Conservation (phyloP, 1,140 invertebrate genomes). For the Elymnias hypermnestra region DNA sequence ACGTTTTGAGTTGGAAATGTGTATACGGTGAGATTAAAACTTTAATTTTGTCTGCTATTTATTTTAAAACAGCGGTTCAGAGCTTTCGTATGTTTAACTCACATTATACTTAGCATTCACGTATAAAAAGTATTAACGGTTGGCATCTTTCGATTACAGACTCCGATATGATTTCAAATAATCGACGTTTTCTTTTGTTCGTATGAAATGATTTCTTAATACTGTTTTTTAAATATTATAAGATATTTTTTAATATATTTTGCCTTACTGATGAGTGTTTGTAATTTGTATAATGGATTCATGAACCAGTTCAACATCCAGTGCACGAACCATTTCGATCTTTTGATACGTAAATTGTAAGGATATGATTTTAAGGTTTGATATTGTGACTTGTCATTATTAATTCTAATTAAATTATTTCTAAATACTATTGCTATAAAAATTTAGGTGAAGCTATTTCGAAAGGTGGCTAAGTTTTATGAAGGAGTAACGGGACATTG, state of each 20-base stretch:
- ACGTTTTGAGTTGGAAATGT: slow-evolving; percentile 7
- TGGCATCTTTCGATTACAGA: too few relatives aligned
- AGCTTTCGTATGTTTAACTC: too few relatives aligned
- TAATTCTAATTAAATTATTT: slow-evolving; percentile 42
- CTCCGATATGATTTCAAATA: too few relatives aligned
- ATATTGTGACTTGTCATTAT: slow-evolving; percentile 59
- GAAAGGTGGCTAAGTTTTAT: slow-evolving; percentile 37
- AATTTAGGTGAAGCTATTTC: slow-evolving; percentile 43
- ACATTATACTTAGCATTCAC: too few relatives aligned
- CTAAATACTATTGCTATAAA: slow-evolving; percentile 46
- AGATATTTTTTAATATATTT: too few relatives aligned
- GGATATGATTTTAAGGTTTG: slow-evolving; percentile 53
- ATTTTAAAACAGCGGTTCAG: too few relatives aligned
- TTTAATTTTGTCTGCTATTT: slow-evolving; percentile 21
- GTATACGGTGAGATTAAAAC: slow-evolving; percentile 23
- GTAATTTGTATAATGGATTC: slow-evolving; percentile 30
- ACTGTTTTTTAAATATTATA: too few relatives aligned
- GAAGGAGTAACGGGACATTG: slow-evolving; percentile 18
- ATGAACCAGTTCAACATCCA: slow-evolving; percentile 26
- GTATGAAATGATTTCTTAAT: too few relatives aligned
- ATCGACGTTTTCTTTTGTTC: too few relatives aligned
- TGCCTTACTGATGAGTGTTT: too few relatives aligned
- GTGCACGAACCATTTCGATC: slow-evolving; percentile 32
- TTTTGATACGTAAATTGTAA: slow-evolving; percentile 44
- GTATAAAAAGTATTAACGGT: too few relatives aligned